Evolutionary conservation across 1,140 invertebrate species (phyloP).

Genomic region (Chymomyza costata): DNA sequence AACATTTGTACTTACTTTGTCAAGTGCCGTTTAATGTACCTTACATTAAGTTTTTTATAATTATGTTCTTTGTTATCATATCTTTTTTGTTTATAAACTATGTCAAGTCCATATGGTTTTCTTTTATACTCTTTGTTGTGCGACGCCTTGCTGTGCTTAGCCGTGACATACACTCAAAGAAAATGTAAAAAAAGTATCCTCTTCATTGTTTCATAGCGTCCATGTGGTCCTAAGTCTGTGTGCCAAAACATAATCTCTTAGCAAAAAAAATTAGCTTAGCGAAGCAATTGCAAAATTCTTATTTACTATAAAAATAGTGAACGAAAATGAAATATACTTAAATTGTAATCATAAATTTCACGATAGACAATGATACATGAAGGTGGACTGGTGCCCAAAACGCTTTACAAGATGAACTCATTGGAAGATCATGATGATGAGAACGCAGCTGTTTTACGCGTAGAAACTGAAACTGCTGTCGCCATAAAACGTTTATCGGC

Average conservation of each 20-base stretch:
- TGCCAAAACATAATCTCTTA: background rate
- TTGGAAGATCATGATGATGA: slow-evolving; percentile 79
- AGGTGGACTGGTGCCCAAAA: slow-evolving; percentile 92
- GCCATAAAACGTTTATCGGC: slow-evolving; percentile 40
- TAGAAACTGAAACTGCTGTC: background rate
- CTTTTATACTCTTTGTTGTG: slow-evolving; percentile 9
- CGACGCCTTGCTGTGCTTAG: slow-evolving; percentile 3
- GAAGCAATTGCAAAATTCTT: slow-evolving; percentile 1
- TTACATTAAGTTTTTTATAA: too few relatives aligned
- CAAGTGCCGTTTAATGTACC: slow-evolving; percentile 13
- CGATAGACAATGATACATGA: slow-evolving; percentile 87
- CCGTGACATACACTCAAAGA: too few relatives aligned
- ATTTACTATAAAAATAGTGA: background rate
- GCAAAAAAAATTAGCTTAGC: slow-evolving; percentile 20
- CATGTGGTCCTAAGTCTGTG: slow-evolving; percentile 14
- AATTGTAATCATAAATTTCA: background rate
- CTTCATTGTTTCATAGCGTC: slow-evolving; percentile 15
- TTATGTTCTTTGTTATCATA: too few relatives aligned
- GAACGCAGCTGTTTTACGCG: slow-evolving; percentile 12
- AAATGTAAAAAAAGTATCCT: too few relatives aligned
- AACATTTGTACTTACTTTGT: slow-evolving; percentile 2
- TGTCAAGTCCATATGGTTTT: slow-evolving; percentile 29
- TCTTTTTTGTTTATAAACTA: too few relatives aligned
- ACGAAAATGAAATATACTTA: too few relatives aligned
- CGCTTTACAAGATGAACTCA: slow-evolving; percentile 86